Percentiles rank a stretch among this genome's conserved stretches.
Evolutionary conservation across 2,113 vertebrate genomes (phyloP).

Genomic region (Mirza zaza): DNA sequence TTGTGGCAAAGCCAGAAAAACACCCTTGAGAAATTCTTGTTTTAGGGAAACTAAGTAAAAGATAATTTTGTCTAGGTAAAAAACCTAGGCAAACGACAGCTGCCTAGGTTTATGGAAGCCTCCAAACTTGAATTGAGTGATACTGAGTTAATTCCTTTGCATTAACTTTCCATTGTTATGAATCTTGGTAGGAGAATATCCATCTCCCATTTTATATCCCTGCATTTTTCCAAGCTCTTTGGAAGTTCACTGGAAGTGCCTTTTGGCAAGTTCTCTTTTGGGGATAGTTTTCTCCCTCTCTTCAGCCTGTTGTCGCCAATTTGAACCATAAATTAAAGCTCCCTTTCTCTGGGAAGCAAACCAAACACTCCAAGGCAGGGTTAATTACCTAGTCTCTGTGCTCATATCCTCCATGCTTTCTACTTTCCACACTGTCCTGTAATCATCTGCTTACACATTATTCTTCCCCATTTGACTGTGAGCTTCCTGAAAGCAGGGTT

Average conservation of each 20-base stretch:
- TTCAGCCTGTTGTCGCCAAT: neutral
- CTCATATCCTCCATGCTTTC: neutral
- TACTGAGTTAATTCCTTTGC: neutral
- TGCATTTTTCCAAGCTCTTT: neutral
- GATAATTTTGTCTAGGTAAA: neutral
- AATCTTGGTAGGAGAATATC: neutral
- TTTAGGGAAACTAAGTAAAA: neutral
- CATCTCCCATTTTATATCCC: neutral
- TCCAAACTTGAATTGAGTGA: neutral
- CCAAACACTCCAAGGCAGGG: accelerated
- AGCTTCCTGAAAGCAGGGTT: neutral
- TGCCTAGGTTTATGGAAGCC: neutral
- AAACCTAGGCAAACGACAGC: neutral
- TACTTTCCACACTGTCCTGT: neutral
- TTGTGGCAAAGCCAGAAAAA: neutral
- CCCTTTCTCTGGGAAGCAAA: neutral
- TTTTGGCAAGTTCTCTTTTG: neutral
- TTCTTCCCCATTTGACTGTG: neutral
- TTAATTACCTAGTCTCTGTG: neutral
- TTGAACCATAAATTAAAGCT: neutral
- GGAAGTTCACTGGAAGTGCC: neutral
- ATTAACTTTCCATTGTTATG: neutral
- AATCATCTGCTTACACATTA: neutral
- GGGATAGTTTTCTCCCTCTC: neutral
- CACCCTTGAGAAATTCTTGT: neutral